Base-by-base conservation (phyloP, 2,888 invertebrate genomes). In the Ganaspis brasiliensis region DNA sequence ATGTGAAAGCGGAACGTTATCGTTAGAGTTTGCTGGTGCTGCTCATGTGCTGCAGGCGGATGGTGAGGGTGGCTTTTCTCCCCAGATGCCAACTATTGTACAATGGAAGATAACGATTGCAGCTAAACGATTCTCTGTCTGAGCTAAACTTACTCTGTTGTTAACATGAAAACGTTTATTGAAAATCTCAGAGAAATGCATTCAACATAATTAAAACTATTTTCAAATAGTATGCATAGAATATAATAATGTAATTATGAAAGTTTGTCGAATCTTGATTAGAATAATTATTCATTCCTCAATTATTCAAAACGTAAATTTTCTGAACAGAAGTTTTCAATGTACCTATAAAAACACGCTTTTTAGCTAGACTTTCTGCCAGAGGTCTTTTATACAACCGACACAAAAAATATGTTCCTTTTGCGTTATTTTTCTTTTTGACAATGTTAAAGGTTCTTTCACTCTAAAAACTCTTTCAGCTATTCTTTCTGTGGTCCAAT, bases 1-100 rank as follows among this genome's bases (percentile, higher is more conserved):
- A 81, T 80, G 81, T 79, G 77, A 81, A 71, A 72, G 75, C 75
- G 71, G 78, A 85, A 84, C 76, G 74, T 78, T 79, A 80, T 80
- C 81, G 83, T 86, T 82, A 80, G 77, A 80, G 77, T 83, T 80
- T 82, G 77, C 52, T 52, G 52, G 16, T 19, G 40, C 45, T 59
- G 67, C 45, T 67, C 67, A 67, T 67, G 67, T 67, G 67, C 45
- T 67, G 24, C 10, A 45, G 40, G 67, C 67, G 26, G 24, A 67
- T n/a, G 40, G 40, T 67, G 45, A 21, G 67, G 67, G 67, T 67
- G 67, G 67, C 40, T 67, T 67, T 45, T 40, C 24, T 67, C 67
- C 67, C 67, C 45, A 67, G 67, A 67, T 67, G 24, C 67, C 40
- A 67, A 24, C 67, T 67, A 45, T 67, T 67, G 24, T 67, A 67